Evolutionary conservation across 1,140 invertebrate species (phyloP).

Genomic region (Anoplolepis gracilipes): DNA sequence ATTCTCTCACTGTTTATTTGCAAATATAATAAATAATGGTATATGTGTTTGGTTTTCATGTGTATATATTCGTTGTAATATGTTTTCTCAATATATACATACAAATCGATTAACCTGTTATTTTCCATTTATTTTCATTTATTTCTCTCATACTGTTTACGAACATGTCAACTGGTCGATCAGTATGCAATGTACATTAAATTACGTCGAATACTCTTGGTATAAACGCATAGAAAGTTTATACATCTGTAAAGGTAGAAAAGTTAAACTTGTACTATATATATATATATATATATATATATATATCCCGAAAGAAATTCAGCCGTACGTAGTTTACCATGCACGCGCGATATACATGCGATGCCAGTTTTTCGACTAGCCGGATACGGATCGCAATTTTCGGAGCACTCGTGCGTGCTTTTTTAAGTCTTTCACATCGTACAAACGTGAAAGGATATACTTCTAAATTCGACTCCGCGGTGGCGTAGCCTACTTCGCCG

Average conservation of each 20-base stretch:
- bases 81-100: neutral
- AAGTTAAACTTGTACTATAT: conserved; percentile 32
- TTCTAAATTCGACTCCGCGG: conserved; percentile 41
- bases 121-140: conserved; percentile 4
- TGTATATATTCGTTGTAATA: neutral
- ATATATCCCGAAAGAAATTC: conserved; percentile 37
- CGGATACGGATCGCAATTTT: conserved; percentile 60
- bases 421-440: conserved; percentile 58
- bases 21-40: conserved; percentile 5
- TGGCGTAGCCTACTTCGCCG: conserved; percentile 47
- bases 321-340: conserved; percentile 28
- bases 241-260: conserved; percentile 28
- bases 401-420: conserved; percentile 58
- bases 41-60: neutral
- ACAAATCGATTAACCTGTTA: neutral
- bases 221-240: neutral
- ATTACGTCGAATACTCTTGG: conserved; percentile 7
- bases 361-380: conserved; percentile 44
- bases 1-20: neutral
- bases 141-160: neutral
- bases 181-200: neutral
- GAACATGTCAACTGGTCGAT: neutral
- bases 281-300: no score
- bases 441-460: conserved; percentile 55
- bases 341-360: conserved; percentile 30